A percentile compares a stretch with the other conserved stretches of the same genome.
Conservation (phyloP, 2,888 invertebrate genomes). For the Stenodema calcarata region DNA sequence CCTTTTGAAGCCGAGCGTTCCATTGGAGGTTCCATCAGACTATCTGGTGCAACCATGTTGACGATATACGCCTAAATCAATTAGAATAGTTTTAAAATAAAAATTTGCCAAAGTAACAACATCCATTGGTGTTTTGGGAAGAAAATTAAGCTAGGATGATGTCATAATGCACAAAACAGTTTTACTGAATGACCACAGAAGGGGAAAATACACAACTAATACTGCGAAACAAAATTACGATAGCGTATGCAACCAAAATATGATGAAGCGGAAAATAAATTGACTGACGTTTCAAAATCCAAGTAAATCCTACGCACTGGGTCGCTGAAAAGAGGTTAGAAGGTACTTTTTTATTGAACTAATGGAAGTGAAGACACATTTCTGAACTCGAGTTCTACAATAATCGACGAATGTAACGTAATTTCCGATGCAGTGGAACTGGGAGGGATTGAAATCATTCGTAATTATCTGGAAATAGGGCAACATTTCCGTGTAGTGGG, state of each 20-base stretch:
- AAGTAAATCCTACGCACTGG: conserved; percentile 5
- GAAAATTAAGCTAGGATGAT: neutral
- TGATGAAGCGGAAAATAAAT: neutral
- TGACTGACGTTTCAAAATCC: neutral
- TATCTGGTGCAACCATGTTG: conserved; percentile 55
- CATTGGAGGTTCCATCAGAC: conserved; percentile 53
- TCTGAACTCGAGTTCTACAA: too few species aligned
- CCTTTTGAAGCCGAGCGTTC: conserved; percentile 53
- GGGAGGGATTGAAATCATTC: neutral
- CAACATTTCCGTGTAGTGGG: conserved; percentile 22
- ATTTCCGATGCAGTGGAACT: neutral
- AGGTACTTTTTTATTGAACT: neutral
- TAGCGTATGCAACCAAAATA: neutral
- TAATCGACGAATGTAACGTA: neutral
- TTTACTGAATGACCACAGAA: neutral
- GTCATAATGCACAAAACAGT: neutral
- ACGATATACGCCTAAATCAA: conserved; percentile 52
- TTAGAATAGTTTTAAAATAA: conserved; percentile 32
- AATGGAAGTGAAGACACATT: neutral
- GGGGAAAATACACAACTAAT: neutral
- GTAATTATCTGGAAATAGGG: neutral
- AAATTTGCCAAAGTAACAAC: neutral
- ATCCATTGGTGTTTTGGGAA: neutral
- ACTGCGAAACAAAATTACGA: neutral
- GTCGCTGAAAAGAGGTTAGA: neutral